Evolutionary conservation across 2,113 vertebrate species (phyloP), one percentile per base, ranked within the genome.

Genomic region (Plestiodon gilberti): DNA sequence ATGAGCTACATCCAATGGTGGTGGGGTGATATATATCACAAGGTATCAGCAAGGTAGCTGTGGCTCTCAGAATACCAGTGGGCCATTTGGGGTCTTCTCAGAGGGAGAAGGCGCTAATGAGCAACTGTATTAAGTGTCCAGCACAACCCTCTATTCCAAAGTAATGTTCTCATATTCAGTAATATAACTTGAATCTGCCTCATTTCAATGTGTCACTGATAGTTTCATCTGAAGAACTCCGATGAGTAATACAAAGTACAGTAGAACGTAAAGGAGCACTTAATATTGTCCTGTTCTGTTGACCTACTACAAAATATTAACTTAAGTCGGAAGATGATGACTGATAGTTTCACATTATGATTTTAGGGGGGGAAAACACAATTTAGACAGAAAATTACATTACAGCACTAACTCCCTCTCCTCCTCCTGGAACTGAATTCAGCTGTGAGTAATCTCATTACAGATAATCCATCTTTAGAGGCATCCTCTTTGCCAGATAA

Each of bases 401-500:
- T 81, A 48, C 62, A 81, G 85, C 67, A 48, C n/a, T 35, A 75
- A 20, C 33, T 18, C 40, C 74, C 59, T 81, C 23, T 74, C 30
- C 43, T 23, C 52, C 23, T 80, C 70, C 80, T 65, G 57, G 78
- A 81, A 52, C 57, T 64, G 55, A 20, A 81, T 77, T 33, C 18
- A 43, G 4, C n/a, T 61, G 2, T 38, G 23, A 76, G 67, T 88
- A 88, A 90, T 89, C 74, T 91, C n/a, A 59, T 91, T 93, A 89
- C 81, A 81, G 81, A 23, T 74, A 92, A 91, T 91, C 70, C 1
- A 74, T 87, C 77, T 93, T 91, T 35, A 30, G 78, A 61, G 81
- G 8, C 22, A 64, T 88, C 48, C 48, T 91, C 86, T 82, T 85
- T 78, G 69, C 79, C 77, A 85, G n/a, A 80, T 84, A 91, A 91